These are phyloP conservation scores for Turdus rufiventris DNA, from an alignment of 2,113 vertebrate genomes.

Conservation along the genomic window DNA sequence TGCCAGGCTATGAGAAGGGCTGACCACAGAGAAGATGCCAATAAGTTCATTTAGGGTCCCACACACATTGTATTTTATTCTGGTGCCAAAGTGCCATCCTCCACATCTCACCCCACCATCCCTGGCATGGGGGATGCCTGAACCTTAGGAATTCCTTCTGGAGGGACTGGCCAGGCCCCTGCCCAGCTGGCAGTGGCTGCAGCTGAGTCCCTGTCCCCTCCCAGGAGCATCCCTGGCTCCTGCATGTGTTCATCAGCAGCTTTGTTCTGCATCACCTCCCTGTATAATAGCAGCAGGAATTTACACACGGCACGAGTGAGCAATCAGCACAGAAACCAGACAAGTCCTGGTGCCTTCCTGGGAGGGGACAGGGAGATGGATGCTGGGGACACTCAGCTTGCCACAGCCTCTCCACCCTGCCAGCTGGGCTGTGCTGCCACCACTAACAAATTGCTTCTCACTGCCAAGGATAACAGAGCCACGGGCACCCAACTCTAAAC, in stretches of 20 bases:
- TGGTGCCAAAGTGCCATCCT: background rate
- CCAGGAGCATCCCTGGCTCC: constrained; percentile 54
- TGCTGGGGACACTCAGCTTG: background rate
- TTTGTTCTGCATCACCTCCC: constrained; percentile 78
- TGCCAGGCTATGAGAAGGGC: background rate
- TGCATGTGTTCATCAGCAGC: constrained; percentile 77
- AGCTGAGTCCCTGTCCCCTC: background rate
- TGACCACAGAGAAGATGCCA: background rate
- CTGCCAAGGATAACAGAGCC: constrained; percentile 39
- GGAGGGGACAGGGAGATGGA: background rate
- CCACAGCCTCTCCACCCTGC: background rate
- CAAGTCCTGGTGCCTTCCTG: constrained; percentile 27
- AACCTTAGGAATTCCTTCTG: background rate
- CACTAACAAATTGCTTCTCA: background rate
- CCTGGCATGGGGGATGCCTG: background rate
- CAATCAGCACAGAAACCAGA: constrained; percentile 45
- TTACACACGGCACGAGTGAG: constrained; percentile 51
- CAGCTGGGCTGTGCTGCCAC: background rate
- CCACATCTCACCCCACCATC: too few species aligned
- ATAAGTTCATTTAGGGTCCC: background rate
- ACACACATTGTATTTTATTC: background rate
- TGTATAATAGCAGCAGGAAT: constrained; percentile 65
- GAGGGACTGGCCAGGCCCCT: background rate
- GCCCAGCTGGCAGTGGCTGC: background rate
- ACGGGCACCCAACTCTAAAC: background rate